phyloP scores from a whole-genome alignment of 2,797 vertebrate species.

The Babyrousa celebensis region DNA sequence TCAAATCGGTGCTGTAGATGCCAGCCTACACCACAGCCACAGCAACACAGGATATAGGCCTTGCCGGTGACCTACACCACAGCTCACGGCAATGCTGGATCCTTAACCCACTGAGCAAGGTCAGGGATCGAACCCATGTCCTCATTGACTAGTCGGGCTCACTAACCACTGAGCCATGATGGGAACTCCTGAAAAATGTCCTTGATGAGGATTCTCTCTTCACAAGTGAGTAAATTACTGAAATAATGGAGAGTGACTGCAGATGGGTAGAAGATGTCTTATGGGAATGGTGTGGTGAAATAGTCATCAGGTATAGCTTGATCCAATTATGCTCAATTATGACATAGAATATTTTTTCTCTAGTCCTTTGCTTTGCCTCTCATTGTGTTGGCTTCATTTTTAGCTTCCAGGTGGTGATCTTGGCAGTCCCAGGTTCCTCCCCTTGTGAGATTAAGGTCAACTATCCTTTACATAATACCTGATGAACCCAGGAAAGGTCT shows the following conservation, averaged over 20 bases:
- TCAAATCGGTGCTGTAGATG: too few species aligned
- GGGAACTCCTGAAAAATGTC: neutral
- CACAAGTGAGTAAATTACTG: neutral
- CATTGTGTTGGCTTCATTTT: neutral
- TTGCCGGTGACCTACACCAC: too few species aligned
- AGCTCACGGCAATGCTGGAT: too few species aligned
- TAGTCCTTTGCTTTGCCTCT: neutral
- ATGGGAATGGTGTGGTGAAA: neutral
- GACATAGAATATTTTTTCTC: neutral
- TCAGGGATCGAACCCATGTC: too few species aligned
- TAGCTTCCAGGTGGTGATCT: neutral
- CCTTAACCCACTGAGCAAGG: too few species aligned
- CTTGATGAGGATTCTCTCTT: neutral
- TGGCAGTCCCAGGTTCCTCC: too few species aligned
- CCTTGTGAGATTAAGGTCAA: neutral
- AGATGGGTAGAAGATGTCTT: too few species aligned
- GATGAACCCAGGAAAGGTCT: neutral
- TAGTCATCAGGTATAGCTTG: neutral
- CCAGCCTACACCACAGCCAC: too few species aligned
- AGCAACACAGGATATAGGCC: too few species aligned
- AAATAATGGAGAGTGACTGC: neutral
- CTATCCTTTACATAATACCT: neutral
- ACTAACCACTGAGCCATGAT: too few species aligned
- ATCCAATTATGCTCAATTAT: neutral
- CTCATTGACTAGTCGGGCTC: too few species aligned